Base-by-base conservation (phyloP, 1,140 invertebrate species). In the Magallana ariakensis region DNA sequence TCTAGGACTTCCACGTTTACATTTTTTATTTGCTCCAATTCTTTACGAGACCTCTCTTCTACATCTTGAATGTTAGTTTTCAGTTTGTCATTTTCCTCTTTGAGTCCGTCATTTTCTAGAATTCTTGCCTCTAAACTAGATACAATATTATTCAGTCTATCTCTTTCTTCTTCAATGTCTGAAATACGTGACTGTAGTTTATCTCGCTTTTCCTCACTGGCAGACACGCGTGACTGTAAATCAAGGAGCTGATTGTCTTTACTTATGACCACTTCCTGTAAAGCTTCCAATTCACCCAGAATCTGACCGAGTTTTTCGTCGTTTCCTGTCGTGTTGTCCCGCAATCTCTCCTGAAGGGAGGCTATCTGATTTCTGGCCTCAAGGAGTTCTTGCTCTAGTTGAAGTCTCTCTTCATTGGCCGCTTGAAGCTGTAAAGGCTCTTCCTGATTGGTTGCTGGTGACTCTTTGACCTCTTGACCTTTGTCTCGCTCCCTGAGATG, bases 401-500 rank as follows among this genome's bases (percentile, higher is more conserved):
- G 15, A 54, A 82, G n/a, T 6, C 5, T n/a, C 80, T 55, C 66
- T 53, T 55, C 33, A 82, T n/a, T 56, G 19, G 7, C 80, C 10
- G 54, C 80, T 58, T n/a, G 13, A 82, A 16, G 19, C 70, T 75
- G 81, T 46, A 53, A 66, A 53, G 46, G 58, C 66, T 62, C 1
- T 16, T 83, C 57, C 19, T 57, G n/a, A 54, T 83, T 33, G 19
- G 81, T 56, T 87, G 33, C 19, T 83, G 46, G 22, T n/a, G 57
- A 62, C 15, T 62, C 85, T 57, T 33, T 53, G 46, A 53, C 3
- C 33, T 15, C 46, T 10, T 11, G 80, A 75, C 22, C 66, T 60
- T 54, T 58, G 56, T 53, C 81, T 55, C 33, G n/a, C 33, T 92
- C 83, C 19, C 86, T 80, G 55, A 93, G 87, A 54, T 85, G 85